Conservation (phyloP, 2,797 vertebrate species). For the Tokudaia tokunoshimensis region DNA sequence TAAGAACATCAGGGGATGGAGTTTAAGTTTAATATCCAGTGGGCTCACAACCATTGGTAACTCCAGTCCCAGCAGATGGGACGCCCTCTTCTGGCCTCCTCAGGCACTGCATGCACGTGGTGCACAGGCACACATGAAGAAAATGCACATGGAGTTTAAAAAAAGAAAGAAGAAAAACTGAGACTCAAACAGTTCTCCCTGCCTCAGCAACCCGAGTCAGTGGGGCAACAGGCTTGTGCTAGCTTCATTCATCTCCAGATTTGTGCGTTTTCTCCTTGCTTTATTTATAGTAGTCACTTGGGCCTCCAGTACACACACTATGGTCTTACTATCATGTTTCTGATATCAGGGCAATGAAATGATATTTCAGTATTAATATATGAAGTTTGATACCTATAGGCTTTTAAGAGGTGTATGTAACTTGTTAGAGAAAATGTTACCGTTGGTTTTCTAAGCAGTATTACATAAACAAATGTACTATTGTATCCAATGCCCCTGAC, state of each 20-base stretch:
- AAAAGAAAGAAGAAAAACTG: not conserved
- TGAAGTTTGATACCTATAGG: not conserved
- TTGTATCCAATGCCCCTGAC: slow-evolving; percentile 18
- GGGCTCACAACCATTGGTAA: not conserved
- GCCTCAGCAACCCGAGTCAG: not conserved
- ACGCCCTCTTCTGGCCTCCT: not conserved
- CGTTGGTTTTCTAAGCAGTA: not conserved
- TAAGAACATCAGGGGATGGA: not conserved
- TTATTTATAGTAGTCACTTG: not conserved
- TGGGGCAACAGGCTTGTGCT: not conserved
- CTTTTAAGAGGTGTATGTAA: not conserved
- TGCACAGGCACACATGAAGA: not conserved
- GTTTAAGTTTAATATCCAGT: too few relatives aligned
- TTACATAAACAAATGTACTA: not conserved
- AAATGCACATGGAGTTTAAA: not conserved
- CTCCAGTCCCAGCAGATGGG: not conserved
- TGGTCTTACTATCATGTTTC: not conserved
- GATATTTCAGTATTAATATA: slow-evolving; percentile 9
- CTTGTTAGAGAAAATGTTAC: not conserved
- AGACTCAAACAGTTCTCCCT: not conserved
- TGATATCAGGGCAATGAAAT: not conserved
- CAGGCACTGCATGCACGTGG: not conserved
- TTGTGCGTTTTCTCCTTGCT: not conserved
- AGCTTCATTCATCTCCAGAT: not conserved
- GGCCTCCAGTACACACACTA: not conserved